Conservation (phyloP, 2,113 vertebrate species). For the Odobenus rosmarus region DNA sequence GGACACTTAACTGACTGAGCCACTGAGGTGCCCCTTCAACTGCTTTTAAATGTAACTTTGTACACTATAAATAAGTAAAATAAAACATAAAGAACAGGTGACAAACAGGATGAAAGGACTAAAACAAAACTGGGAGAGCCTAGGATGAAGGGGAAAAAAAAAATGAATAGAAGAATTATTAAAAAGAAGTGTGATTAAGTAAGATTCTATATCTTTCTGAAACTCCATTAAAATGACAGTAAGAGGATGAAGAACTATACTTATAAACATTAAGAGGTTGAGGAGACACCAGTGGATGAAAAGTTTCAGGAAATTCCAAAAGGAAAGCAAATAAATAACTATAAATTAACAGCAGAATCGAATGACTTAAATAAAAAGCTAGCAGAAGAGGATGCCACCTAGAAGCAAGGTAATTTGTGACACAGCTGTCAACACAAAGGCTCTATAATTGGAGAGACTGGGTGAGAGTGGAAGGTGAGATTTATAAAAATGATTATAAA, state of each 20-base stretch:
- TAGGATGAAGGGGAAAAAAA: not conserved
- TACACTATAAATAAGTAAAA: not conserved
- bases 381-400: not conserved
- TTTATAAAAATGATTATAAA: not conserved
- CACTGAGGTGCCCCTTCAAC: not conserved
- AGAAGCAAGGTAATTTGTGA: not conserved
- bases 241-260: not conserved
- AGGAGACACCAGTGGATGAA: not conserved
- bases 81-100: not conserved
- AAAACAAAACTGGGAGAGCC: not conserved
- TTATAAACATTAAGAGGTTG: not conserved
- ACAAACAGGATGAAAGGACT: not conserved
- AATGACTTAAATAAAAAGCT: not conserved
- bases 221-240: conserved; percentile 32
- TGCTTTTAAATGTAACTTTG: not conserved
- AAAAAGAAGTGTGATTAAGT: not conserved
- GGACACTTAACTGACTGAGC: not conserved
- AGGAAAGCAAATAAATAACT: not conserved
- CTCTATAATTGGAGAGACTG: not conserved
- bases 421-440: not conserved
- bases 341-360: not conserved
- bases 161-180: not conserved
- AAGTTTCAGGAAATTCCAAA: conserved; percentile 17
- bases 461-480: not conserved
- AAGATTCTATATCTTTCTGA: not conserved